These are phyloP conservation scores for Ptyas mucosa DNA, from an alignment of 2,113 vertebrate species.

Conservation along the genomic window DNA sequence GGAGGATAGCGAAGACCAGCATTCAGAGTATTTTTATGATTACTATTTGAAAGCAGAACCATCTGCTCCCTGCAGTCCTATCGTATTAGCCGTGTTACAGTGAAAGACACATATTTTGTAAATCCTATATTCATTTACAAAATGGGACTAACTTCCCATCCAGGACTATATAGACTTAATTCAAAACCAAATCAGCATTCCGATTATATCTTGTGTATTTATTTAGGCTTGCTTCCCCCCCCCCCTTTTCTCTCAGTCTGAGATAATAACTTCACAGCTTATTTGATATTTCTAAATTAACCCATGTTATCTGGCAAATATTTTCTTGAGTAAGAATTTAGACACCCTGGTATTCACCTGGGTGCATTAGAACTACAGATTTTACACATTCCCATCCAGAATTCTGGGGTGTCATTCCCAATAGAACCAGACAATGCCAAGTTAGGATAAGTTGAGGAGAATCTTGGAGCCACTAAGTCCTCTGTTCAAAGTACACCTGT, in stretches of 20 bases:
- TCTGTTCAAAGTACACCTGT: not conserved
- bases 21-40: conserved; percentile 50
- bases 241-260: not conserved
- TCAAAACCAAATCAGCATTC: not conserved
- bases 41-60: not conserved
- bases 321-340: not conserved
- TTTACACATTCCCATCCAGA: not conserved
- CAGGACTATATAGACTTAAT: not conserved
- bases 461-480: not conserved
- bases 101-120: not conserved
- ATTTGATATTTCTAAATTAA: not conserved
- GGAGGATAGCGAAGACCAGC: conserved; percentile 42
- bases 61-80: conserved; percentile 36
- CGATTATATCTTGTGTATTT: not conserved
- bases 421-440: not conserved
- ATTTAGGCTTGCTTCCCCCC: not conserved
- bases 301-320: not conserved
- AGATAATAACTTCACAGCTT: not conserved
- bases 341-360: not conserved
- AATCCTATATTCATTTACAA: not conserved
- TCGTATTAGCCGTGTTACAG: conserved; percentile 50
- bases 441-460: not conserved
- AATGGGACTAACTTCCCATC: not conserved
- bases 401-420: not conserved
- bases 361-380: not conserved